Evolutionary conservation across 1,140 invertebrate species (phyloP).

Genomic region (Brachionus asplanchnoidis): DNA sequence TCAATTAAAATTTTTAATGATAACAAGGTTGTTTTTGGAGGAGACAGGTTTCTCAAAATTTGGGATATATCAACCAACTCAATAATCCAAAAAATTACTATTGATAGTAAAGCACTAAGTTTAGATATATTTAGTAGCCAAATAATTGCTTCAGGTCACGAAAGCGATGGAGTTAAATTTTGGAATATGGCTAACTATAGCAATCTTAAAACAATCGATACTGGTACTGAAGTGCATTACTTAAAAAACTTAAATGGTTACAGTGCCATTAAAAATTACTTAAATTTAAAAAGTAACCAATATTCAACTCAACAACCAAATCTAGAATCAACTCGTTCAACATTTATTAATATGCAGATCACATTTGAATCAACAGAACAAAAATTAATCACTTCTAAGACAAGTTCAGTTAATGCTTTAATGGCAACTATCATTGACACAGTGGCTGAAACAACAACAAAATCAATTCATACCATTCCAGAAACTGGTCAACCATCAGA

Average conservation of each 20-base stretch:
- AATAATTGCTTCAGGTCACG: not conserved
- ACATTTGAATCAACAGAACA: too few species aligned
- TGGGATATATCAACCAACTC: not conserved
- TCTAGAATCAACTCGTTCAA: not conserved
- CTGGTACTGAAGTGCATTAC: not conserved
- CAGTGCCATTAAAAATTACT: not conserved
- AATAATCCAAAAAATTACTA: not conserved
- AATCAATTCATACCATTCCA: too few species aligned
- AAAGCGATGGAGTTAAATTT: not conserved
- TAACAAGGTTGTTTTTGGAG: not conserved
- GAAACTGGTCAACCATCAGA: too few species aligned
- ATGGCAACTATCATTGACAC: too few species aligned
- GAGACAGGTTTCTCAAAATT: not conserved
- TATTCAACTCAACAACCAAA: not conserved
- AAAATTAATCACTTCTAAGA: too few species aligned
- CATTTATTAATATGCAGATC: too few species aligned
- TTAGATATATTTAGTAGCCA: not conserved
- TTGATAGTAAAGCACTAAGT: not conserved
- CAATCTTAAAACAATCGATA: not conserved
- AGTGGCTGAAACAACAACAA: too few species aligned
- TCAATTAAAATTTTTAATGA: not conserved
- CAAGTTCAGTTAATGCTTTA: too few species aligned
- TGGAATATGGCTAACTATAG: not conserved
- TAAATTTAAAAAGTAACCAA: not conserved
- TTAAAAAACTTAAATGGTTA: not conserved